phyloP scores from a whole-genome alignment of 2,113 vertebrate genomes.

The Monarcha castaneiventris region DNA sequence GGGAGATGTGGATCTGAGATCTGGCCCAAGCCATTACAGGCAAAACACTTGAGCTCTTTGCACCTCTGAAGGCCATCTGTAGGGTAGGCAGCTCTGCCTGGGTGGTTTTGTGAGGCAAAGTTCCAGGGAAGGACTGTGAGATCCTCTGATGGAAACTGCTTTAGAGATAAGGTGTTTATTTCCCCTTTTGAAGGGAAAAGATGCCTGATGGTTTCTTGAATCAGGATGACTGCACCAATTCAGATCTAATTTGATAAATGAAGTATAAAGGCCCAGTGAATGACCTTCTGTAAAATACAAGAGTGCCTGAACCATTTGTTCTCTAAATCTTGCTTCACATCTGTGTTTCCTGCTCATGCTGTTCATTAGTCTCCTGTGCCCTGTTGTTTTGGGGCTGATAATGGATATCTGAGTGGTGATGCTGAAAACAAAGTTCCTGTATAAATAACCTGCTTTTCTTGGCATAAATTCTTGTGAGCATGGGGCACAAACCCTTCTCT shows the following conservation, averaged over 20 bases:
- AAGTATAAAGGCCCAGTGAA: slow-evolving; percentile 22
- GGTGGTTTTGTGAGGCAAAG: not conserved
- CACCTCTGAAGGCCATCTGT: not conserved
- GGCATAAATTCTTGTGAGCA: not conserved
- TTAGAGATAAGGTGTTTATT: slow-evolving; percentile 29
- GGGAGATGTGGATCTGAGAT: not conserved
- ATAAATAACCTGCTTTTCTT: not conserved
- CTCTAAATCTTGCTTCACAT: not conserved
- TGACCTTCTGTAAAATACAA: not conserved
- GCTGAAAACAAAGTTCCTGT: not conserved
- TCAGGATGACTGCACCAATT: slow-evolving; percentile 9
- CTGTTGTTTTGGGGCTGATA: not conserved
- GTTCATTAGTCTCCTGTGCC: slow-evolving; percentile 14
- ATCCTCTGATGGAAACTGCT: not conserved
- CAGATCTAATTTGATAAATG: slow-evolving; percentile 41
- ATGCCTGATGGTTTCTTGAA: not conserved
- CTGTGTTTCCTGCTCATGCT: not conserved
- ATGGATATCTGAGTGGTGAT: not conserved
- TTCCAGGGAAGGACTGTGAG: not conserved
- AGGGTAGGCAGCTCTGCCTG: not conserved
- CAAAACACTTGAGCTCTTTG: not conserved
- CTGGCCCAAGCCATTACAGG: not conserved
- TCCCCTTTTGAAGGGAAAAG: slow-evolving; percentile 24
- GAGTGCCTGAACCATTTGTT: not conserved
- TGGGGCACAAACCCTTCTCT: not conserved